phyloP scores from a whole-genome alignment of 2,888 invertebrate genomes.

The Yponomeuta sedellus region DNA sequence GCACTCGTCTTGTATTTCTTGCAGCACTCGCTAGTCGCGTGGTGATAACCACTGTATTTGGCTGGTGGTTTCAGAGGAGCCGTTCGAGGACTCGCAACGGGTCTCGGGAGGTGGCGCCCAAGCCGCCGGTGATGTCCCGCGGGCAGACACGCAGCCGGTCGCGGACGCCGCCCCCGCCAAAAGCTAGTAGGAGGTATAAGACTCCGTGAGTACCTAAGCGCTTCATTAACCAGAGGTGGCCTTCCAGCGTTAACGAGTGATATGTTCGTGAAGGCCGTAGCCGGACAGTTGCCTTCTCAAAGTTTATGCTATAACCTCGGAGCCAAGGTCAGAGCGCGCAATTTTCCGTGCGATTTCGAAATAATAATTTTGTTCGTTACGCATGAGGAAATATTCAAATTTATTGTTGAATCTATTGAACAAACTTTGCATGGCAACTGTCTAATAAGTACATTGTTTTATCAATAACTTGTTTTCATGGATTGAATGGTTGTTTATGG shows the following conservation, averaged over 20 bases:
- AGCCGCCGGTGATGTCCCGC: slow-evolving; percentile 59
- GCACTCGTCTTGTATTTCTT: slow-evolving; percentile 54
- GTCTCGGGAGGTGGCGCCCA: slow-evolving; percentile 62
- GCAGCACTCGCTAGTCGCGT: slow-evolving; percentile 19
- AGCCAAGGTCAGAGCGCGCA: slow-evolving; percentile 9
- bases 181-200: slow-evolving; percentile 66
- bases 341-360: slow-evolving; percentile 8
- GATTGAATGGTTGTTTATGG: no score
- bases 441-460: neutral
- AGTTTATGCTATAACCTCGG: slow-evolving; percentile 8
- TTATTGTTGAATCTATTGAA: slow-evolving; percentile 5
- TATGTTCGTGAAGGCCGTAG: slow-evolving; percentile 3
- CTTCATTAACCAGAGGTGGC: slow-evolving; percentile 13
- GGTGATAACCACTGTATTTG: neutral
- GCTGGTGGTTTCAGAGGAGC: slow-evolving; percentile 64
- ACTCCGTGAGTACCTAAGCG: slow-evolving; percentile 57
- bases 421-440: slow-evolving; percentile 11
- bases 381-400: neutral
- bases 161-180: slow-evolving; percentile 70
- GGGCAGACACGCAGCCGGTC: slow-evolving; percentile 72
- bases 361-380: neutral
- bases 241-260: slow-evolving; percentile 2
- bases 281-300: neutral
- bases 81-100: slow-evolving; percentile 71
- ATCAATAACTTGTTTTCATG: neutral